A percentile compares a stretch with the other conserved stretches of the same genome.
These are phyloP conservation scores for Diaperis boleti DNA, from an alignment of 2,888 invertebrate genomes.

Conservation along the genomic window DNA sequence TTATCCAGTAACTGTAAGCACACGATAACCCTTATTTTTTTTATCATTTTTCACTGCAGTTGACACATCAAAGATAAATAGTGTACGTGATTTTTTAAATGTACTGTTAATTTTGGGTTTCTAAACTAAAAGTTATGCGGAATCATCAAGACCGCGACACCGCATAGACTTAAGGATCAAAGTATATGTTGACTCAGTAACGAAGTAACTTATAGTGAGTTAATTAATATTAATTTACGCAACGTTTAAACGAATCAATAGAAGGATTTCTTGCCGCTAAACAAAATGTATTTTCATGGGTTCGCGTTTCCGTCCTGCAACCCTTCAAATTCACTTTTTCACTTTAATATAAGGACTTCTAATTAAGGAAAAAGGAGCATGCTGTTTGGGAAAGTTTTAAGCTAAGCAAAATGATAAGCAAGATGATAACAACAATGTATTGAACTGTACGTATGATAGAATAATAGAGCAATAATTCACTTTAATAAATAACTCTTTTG, in stretches of 20 bases:
- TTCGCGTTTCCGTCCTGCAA: slow-evolving; percentile 31
- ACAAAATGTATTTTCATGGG: slow-evolving; percentile 2
- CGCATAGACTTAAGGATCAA: slow-evolving; percentile 26
- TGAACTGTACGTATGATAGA: slow-evolving; percentile 28
- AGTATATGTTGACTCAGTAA: slow-evolving; percentile 23
- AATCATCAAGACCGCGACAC: slow-evolving; percentile 5
- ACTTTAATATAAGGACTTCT: slow-evolving; percentile 20
- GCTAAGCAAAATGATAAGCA: slow-evolving; percentile 9
- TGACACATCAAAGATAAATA: slow-evolving; percentile 37
- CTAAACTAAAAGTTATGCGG: slow-evolving; percentile 18
- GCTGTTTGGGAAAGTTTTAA: neutral
- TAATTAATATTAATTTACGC: slow-evolving; percentile 29
- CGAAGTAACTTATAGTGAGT: slow-evolving; percentile 24
- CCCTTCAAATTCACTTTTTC: slow-evolving; percentile 30
- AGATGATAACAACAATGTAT: slow-evolving; percentile 26
- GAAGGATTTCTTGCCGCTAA: neutral
- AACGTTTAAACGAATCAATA: slow-evolving; percentile 20
- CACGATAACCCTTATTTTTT: slow-evolving; percentile 40
- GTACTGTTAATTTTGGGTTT: slow-evolving; percentile 29
- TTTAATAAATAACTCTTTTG: slow-evolving; percentile 43
- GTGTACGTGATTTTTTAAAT: slow-evolving; percentile 29
- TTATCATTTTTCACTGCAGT: slow-evolving; percentile 38
- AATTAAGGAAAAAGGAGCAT: neutral
- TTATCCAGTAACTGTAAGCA: slow-evolving; percentile 28
- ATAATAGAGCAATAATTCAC: slow-evolving; percentile 39